Base-by-base conservation (phyloP, 1,140 invertebrate genomes). In the Aphis craccivora region DNA sequence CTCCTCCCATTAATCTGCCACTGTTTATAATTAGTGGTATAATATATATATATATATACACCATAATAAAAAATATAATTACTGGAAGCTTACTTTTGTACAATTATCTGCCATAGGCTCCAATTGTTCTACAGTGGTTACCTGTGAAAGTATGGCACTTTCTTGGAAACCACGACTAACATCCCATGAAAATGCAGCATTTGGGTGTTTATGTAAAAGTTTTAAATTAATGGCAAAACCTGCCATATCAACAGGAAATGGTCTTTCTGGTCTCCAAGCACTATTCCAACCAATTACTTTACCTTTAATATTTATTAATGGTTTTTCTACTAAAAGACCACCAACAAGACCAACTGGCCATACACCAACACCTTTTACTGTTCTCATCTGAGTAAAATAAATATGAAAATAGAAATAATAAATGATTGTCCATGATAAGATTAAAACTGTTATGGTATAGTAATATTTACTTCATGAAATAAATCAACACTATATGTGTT, bases 201-300 rank as follows among this genome's bases (percentile, higher is more conserved):
- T 96, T 11, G 97, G 97, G 95, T 97, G 96, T 5, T 97, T 96
- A 6, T 98, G 95, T 40, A 99, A 96, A 23, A 99, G 95, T 37
- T 97, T 96, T 5, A 99, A 95, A 95, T 98, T 99, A 25, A 99
- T 97, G 30, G 98, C 99, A 96, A 99, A 99, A 2, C 98, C 99
- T 6, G 99, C 99, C 99, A 99, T 99, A 95, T 99, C 99, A 48
- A 99, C 97, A 9, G 99, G 98, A 96, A 99, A 99, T 1, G 97
- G 97, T 94, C 99, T 96, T 94, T 98, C 97, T 0, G 98, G 97
- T 94, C 97, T 97, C 98, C 98, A 99, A 6, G 96, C 96, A 25
- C 97, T 97, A 95, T 97, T 98, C 95, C 98, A 99, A 22, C 97
- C 97, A 35, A 96, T 96, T 5, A 99, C 98, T 95, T 97, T 97